These are phyloP conservation scores for Rhingia campestris DNA, from an alignment of 2,888 invertebrate genomes.

Conservation along the genomic window DNA sequence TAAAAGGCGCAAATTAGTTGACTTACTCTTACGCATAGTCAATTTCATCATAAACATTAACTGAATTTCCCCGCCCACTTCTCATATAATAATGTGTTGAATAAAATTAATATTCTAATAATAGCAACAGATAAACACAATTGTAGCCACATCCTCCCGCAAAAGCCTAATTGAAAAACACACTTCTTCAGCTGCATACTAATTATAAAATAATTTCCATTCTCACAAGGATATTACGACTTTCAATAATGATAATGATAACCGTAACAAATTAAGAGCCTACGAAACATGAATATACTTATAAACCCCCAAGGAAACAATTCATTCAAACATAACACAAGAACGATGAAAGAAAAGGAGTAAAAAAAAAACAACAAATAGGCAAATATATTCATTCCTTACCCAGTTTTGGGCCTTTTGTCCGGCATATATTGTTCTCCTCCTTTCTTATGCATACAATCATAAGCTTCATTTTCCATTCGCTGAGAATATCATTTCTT, in stretches of 20 bases:
- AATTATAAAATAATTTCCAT: slow-evolving; percentile 37
- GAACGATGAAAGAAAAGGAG: slow-evolving; percentile 4
- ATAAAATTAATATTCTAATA: slow-evolving; percentile 25
- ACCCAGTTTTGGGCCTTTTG: slow-evolving; percentile 59
- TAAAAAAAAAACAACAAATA: slow-evolving; percentile 19
- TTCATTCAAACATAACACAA: slow-evolving; percentile 37
- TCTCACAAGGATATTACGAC: slow-evolving; percentile 3
- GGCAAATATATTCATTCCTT: slow-evolving; percentile 49
- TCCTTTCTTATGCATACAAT: slow-evolving; percentile 52
- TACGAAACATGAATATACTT: slow-evolving; percentile 17
- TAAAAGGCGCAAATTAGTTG: background rate
- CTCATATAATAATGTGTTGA: background rate
- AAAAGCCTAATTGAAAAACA: slow-evolving; percentile 27
- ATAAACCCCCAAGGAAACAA: slow-evolving; percentile 1
- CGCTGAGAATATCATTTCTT: slow-evolving; percentile 48
- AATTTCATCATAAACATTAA: background rate
- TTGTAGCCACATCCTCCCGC: background rate
- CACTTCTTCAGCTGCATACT: slow-evolving; percentile 36
- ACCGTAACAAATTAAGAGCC: slow-evolving; percentile 31
- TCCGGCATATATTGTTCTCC: slow-evolving; percentile 38
- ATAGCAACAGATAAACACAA: background rate
- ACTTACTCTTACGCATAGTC: slow-evolving; percentile 15
- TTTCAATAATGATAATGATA: slow-evolving; percentile 23
- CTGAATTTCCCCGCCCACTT: background rate
- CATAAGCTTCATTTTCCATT: slow-evolving; percentile 66